Evolutionary conservation across 2,797 vertebrate species (phyloP).

Genomic region (Gadopsis marmoratus): DNA sequence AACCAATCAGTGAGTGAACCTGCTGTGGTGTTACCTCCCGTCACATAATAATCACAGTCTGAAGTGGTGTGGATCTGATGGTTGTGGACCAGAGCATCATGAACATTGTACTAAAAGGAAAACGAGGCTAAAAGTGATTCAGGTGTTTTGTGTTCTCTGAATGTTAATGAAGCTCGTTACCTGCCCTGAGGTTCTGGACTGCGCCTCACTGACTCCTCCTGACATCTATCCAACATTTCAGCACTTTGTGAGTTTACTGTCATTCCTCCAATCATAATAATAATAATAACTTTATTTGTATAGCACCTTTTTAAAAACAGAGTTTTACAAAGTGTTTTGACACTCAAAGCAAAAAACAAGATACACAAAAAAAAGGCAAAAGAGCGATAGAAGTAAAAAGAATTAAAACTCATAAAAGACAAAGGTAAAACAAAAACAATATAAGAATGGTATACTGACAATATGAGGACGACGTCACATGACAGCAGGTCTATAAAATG

Average conservation of each 20-base stretch:
- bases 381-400: too few relatives aligned
- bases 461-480: too few relatives aligned
- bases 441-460: too few relatives aligned
- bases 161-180: slow-evolving; percentile 1
- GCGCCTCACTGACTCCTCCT: not conserved
- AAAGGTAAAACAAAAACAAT: too few relatives aligned
- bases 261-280: not conserved
- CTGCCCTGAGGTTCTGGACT: not conserved
- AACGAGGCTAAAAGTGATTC: not conserved
- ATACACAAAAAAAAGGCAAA: too few relatives aligned
- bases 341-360: too few relatives aligned
- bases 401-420: too few relatives aligned
- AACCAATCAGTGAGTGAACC: slow-evolving; percentile 26
- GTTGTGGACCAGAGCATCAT: not conserved
- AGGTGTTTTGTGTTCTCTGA: not conserved
- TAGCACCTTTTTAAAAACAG: too few relatives aligned
- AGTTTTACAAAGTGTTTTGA: too few relatives aligned
- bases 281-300: too few relatives aligned
- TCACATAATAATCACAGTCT: slow-evolving; percentile 27
- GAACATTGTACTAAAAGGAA: not conserved
- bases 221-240: not conserved
- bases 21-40: not conserved
- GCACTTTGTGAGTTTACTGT: not conserved
- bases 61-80: slow-evolving; percentile 26
- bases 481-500: too few relatives aligned